A percentile compares a stretch with the other conserved stretches of the same genome.
These are phyloP conservation scores for Stegastes partitus DNA, from an alignment of 2,113 vertebrate genomes.

Conservation along the genomic window DNA sequence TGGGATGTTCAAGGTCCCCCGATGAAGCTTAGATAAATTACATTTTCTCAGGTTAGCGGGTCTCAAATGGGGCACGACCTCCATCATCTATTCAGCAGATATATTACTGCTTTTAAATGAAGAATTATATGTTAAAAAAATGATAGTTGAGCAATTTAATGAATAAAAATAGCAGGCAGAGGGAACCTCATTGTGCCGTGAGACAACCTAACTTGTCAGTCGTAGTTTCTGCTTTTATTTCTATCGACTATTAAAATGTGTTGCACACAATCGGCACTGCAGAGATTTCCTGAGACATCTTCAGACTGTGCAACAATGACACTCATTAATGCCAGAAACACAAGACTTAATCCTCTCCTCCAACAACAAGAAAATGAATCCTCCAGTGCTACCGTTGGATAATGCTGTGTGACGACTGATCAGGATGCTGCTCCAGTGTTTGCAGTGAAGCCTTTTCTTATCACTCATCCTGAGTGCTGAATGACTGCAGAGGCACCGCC, in stretches of 20 bases:
- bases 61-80: no score
- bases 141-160: background rate
- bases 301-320: constrained; percentile 2
- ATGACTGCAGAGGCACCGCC: background rate
- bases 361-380: constrained; percentile 19
- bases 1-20: no score
- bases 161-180: background rate
- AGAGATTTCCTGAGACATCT: constrained; percentile 6
- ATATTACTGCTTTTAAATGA: no score
- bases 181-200: background rate
- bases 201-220: background rate
- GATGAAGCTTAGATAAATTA: background rate
- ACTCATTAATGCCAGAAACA: constrained; percentile 2
- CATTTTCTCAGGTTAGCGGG: no score
- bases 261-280: background rate
- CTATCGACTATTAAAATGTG: background rate
- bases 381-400: background rate
- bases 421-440: background rate
- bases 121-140: no score
- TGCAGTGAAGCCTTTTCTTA: constrained; percentile 17
- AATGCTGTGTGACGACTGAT: background rate
- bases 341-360: constrained; percentile 7
- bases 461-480: background rate
- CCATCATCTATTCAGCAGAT: no score
- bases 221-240: background rate